Base-by-base conservation (phyloP, 2,888 invertebrate genomes). In the Athrips mouffetella region DNA sequence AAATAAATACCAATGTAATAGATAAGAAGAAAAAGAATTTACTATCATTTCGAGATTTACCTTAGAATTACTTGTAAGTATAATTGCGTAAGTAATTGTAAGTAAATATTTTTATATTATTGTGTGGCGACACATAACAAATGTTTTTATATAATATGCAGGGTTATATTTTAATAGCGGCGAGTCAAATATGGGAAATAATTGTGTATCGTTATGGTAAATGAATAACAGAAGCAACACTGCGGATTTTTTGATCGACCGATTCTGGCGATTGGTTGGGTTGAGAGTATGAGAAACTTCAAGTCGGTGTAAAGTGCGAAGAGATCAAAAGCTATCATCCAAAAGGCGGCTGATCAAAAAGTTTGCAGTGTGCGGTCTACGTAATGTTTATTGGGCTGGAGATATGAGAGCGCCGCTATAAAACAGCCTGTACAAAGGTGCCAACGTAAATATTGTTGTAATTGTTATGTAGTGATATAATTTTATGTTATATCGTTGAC, bases 381-480 rank as follows among this genome's bases (percentile, higher is more conserved):
- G 27, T 27, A 10, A n/a, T 11, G 3, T 16, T 41, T 41, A 3
- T 29, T 29, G 42, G 15, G 25, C 8, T 11, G 29, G 29, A 21
- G 5, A n/a, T 37, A n/a, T 18, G 18, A 31, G 21, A 44, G 44
- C 44, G 44, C 31, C 44, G 44, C 31, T 44, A 44, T 44, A 31
- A 44, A 42, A 44, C 25, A 11, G 44, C 21, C 44, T 44, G 44
- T 31, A 75, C 80, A 71, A 83, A 81, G 87, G 87, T 88, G 87
- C 87, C 87, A 88, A 88, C 85, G 83, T 86, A 79, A 85, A 81
- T 76, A 82, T 83, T 85, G 85, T 86, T 87, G 83, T 87, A 85
- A 83, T 83, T 87, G 86, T 87, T 88, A 87, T 84, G 75, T 87
- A 87, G 84, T 85, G 74, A 79, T 81, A 77, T 81, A 80, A 76